These are phyloP conservation scores for Amphilophus citrinellus DNA, from an alignment of 2,113 vertebrate genomes.

Conservation along the genomic window DNA sequence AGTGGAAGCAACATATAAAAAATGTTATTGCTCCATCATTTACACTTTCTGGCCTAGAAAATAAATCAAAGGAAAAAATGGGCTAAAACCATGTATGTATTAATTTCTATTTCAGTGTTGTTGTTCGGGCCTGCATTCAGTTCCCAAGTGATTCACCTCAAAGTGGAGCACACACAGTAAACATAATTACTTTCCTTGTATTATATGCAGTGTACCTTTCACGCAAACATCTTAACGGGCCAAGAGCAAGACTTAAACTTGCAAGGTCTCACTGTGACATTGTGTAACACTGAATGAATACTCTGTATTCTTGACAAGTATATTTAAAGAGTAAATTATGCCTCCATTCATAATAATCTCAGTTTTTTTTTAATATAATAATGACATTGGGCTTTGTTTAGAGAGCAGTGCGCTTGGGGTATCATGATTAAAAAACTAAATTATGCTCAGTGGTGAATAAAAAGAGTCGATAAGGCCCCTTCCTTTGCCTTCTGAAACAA, in stretches of 20 bases:
- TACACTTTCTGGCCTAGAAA: constrained; percentile 52
- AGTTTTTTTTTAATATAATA: constrained; percentile 40
- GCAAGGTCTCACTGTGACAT: constrained; percentile 32
- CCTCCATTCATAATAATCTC: constrained; percentile 27
- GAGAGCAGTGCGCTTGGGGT: constrained; percentile 13
- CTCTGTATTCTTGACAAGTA: constrained; percentile 12
- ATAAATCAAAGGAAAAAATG: constrained; percentile 68
- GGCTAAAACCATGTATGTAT: constrained; percentile 60
- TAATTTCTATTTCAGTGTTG: constrained; percentile 65
- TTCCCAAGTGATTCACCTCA: constrained; percentile 64
- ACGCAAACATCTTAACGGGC: constrained; percentile 34
- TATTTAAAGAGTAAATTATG: constrained; percentile 26
- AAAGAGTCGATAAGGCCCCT: constrained; percentile 19
- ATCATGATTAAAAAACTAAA: constrained; percentile 48
- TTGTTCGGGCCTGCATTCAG: constrained; percentile 42
- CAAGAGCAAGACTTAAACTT: constrained; percentile 47
- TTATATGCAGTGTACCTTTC: constrained; percentile 24
- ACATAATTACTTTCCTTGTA: constrained; percentile 64
- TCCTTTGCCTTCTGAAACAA: constrained; percentile 28
- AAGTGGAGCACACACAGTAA: constrained; percentile 47
- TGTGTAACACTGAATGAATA: constrained; percentile 9
- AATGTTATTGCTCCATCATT: constrained; percentile 41
- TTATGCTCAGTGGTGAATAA: constrained; percentile 42
- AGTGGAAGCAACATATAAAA: constrained; percentile 15
- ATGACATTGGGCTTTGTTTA: not conserved